Evolutionary conservation across 2,113 vertebrate species (phyloP).

Genomic region (Tauraco erythrolophus): DNA sequence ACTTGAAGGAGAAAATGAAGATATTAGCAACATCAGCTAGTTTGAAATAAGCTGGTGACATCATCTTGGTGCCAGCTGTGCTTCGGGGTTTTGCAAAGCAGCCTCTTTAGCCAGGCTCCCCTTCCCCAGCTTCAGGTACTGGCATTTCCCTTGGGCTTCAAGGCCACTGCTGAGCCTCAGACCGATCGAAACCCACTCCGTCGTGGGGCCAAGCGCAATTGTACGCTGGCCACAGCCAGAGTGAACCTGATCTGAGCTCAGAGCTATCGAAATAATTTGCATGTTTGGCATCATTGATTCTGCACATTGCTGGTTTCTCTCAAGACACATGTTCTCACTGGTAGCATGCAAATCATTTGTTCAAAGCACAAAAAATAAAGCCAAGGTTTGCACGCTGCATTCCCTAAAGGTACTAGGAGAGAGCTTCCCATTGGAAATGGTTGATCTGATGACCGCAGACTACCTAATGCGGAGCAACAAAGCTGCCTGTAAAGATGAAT

Average conservation of each 20-base stretch:
- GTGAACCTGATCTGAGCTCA: background rate
- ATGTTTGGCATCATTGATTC: background rate
- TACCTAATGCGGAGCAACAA: background rate
- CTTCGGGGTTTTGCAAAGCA: background rate
- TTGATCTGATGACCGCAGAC: background rate
- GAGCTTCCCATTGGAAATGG: background rate
- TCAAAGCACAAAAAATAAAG: background rate
- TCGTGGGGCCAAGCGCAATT: fast-evolving
- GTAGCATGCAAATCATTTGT: background rate
- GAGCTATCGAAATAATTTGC: background rate
- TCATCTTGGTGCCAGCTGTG: background rate
- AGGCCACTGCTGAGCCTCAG: background rate
- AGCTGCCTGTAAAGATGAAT: background rate
- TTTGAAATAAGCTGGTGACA: background rate
- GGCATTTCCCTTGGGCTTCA: background rate
- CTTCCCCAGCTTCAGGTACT: background rate
- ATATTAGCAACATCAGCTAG: background rate
- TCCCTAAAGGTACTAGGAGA: background rate
- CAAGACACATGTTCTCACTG: background rate
- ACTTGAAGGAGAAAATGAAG: background rate
- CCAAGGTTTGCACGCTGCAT: background rate
- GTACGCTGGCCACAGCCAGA: fast-evolving
- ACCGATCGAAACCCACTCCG: fast-evolving
- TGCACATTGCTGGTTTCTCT: background rate
- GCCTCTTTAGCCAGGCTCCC: background rate